Conservation (phyloP, 2,888 invertebrate genomes). For the Rotaria sp. region DNA sequence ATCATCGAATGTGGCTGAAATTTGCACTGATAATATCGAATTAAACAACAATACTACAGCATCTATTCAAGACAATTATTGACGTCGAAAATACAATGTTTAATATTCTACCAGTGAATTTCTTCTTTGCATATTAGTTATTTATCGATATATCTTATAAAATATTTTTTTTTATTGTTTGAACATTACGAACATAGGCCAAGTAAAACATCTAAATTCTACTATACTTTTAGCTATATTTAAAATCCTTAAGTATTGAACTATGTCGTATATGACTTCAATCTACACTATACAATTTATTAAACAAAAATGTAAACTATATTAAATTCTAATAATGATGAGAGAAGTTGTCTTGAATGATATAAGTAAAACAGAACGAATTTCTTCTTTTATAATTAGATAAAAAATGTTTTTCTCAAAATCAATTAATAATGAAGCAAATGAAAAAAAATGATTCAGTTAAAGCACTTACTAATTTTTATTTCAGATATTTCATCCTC, state of each 20-base stretch:
- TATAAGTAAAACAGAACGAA: background rate
- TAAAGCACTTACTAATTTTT: too few relatives aligned
- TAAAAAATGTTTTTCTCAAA: slow-evolving; percentile 23
- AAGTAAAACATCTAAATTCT: background rate
- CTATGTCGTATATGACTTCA: background rate
- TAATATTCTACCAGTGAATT: slow-evolving; percentile 44
- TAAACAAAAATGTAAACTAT: slow-evolving; percentile 25
- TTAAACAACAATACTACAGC: background rate
- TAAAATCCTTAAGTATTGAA: background rate
- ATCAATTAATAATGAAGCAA: slow-evolving; percentile 35
- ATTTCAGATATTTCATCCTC: background rate
- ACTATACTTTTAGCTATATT: too few relatives aligned
- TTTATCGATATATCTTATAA: background rate
- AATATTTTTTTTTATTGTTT: background rate
- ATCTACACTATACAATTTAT: background rate
- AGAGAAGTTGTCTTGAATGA: slow-evolving; percentile 27
- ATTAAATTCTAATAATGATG: background rate
- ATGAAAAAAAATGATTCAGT: slow-evolving; percentile 38
- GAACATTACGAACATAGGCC: slow-evolving; percentile 37
- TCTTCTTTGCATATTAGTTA: background rate
- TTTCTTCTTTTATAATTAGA: too few relatives aligned
- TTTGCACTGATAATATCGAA: background rate
- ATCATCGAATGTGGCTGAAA: background rate
- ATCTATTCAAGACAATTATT: background rate
- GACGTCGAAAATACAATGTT: slow-evolving; percentile 42